Evolutionary conservation across 2,113 vertebrate genomes (phyloP), one percentile per base, ranked within the genome.

Genomic region (Morone chrysops): DNA sequence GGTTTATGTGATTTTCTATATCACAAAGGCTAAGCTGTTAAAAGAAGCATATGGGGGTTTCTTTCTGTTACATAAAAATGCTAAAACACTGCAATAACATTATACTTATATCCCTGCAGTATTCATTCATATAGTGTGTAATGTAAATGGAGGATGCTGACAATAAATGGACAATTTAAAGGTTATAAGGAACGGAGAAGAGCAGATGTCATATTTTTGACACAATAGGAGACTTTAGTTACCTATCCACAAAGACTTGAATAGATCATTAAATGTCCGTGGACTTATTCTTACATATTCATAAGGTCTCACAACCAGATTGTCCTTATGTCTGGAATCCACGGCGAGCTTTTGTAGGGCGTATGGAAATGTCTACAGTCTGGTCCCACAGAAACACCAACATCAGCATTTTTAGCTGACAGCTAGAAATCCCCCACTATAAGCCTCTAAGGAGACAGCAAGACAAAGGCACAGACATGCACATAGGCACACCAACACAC

Each of bases 371-470:
- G 84, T 85, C 77, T 80, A 76, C 62, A 54, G 70, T 67, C 78
- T 87, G 87, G 68, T 78, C 81, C 78, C 47, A 75, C 45, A 71
- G 68, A 90, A 92, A 89, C 67, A 70, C 70, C 66, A 69, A 68
- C 87, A 84, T 94, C 92, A 92, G 92, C 90, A 77, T 78, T 87
- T 92, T 89, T 51, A 78, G 61, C 81, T 75, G 77, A 86, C 84
- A 90, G 85, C 83, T 81, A 84, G 70, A 86, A 82, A 87, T 67
- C 83, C 89, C 89, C 80, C 51, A 25, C 77, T 31, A 31, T 18
- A 68, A 74, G 40, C 76, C 84, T 87, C 68, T 38, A 3, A 88
- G 85, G 87, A 81, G 74, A 63, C 80, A 17, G 70, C 40, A 16
- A 86, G 83, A 90, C 80, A 91, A 85, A 91, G 82, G 83, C 84